Conservation (phyloP, 2,797 vertebrate genomes). For the Tauraco hartlaubi region DNA sequence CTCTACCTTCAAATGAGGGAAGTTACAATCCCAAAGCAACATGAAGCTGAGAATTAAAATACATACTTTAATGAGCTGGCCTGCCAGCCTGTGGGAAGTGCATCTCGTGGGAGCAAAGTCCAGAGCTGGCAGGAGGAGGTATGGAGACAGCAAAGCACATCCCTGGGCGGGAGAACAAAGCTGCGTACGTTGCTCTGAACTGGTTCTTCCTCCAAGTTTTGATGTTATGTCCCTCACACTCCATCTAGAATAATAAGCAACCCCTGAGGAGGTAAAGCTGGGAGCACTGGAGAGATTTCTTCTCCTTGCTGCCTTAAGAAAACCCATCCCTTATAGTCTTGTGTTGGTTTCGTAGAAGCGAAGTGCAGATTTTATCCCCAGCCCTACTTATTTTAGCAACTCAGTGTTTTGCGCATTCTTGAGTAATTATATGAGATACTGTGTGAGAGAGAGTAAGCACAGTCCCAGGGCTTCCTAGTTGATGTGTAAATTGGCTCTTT, state of each 20-base stretch:
- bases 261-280: not conserved
- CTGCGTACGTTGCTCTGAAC: not conserved
- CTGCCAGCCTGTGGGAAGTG: not conserved
- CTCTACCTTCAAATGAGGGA: slow-evolving; percentile 16
- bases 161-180: slow-evolving; percentile 19
- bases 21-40: slow-evolving; percentile 43
- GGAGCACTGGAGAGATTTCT: not conserved
- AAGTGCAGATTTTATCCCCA: not conserved
- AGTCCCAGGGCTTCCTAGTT: not conserved
- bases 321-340: not conserved
- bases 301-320: not conserved
- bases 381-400: not conserved
- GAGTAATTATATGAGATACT: not conserved
- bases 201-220: not conserved
- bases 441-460: not conserved
- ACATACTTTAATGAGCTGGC: slow-evolving; percentile 36
- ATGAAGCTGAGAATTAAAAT: slow-evolving; percentile 1
- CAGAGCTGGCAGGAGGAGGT: not conserved
- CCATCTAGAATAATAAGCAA: not conserved
- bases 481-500: not conserved
- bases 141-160: not conserved
- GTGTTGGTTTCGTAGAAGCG: not conserved
- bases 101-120: slow-evolving; percentile 2
- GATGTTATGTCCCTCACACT: not conserved
- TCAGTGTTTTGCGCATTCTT: not conserved